Base-by-base conservation (phyloP, 2,888 invertebrate genomes). In the Pimpla rufipes region DNA sequence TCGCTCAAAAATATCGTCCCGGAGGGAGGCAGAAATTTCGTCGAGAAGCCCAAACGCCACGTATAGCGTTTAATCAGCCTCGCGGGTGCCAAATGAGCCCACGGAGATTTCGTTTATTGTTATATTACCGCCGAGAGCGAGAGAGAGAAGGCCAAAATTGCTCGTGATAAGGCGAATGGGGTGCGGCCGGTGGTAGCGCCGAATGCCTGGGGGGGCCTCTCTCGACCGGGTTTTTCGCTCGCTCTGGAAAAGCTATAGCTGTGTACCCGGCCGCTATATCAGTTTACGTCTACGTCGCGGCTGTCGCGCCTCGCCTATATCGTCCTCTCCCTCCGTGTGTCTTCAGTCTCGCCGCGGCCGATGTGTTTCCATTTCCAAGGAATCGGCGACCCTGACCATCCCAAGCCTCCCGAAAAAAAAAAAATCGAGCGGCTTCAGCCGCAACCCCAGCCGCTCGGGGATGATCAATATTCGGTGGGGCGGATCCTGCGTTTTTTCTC, bases 381-480 rank as follows among this genome's bases (percentile, higher is more conserved):
- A 55, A 23, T 11, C n/a, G 35, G 83, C 77, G 85, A 86, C 85
- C 86, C 85, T 87, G 87, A 87, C 84, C 85, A 85, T 35, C 47
- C 78, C 75, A 85, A 84, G 82, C 83, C 85, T 77, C 81, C 79
- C 80, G 59, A 59, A 82, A 85, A 79, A 85, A n/a, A n/a, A n/a
- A n/a, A n/a, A n/a, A n/a, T 83, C 71, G 21, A n/a, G 11, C 62
- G 37, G n/a, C 57, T 67, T 79, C 21, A 35, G 55, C 47, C 73
- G 82, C 78, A 78, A 84, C 84, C 66, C 71, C 64, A 29, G 10
- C n/a, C n/a, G n/a, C n/a, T 11, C 13, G 21, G 57, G 79, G 85
- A 87, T 87, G 85, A 87, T 87, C 87, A 83, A 87, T 87, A 85
- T 67, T 67, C 71, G 75, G 55, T 67, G 76, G 66, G 70, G 59